Evolutionary conservation across 2,113 vertebrate species (phyloP), one percentile per base, ranked within the genome.

Genomic region (Notiomystis cincta): DNA sequence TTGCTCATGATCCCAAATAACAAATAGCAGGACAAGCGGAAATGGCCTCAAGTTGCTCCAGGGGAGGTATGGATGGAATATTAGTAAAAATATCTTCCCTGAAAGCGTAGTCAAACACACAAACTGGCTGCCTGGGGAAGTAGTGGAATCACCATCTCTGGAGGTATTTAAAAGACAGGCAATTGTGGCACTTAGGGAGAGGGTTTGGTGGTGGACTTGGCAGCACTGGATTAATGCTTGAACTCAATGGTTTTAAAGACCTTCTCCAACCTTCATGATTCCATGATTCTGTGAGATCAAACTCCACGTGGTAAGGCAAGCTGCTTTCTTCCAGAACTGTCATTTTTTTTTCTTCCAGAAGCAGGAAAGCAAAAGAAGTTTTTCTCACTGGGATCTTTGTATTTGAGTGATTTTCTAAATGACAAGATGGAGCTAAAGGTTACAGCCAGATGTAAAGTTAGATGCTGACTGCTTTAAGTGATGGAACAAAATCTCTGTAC

Each of bases 151-250:
- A 61, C 30, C 11, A 13, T 10, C 24, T 40, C 54, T n/a, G 13
- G 20, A 40, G 21, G 17, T 33, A 42, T 54, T 60, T 42, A 69
- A 45, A 73, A 40, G 6, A 22, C 6, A 45, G 18, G 11, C 30
- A 12, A 28, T 18, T 54, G 6, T 47, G 78, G 30, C n/a, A 61
- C 30, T 61, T 35, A 9, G 9, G 21, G 20, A 27, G 4, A 11
- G 9, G 12, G 31, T 35, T 61, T 54, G 60, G 38, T 25, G 45
- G 8, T 47, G 24, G 38, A 38, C 13, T 60, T 60, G 24, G 16
- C 24, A 67, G 28, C 1, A 0, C 8, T 35, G 78, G 11, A 7
- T 23, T 35, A 37, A 23, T 0, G 0, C 8, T 22, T 31, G 21
- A 30, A 61, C 25, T 61, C 9, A 7, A 13, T n/a, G 13, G 22